phyloP scores from a whole-genome alignment of 2,888 invertebrate genomes.

The Mesorhabditis spiculigera region DNA sequence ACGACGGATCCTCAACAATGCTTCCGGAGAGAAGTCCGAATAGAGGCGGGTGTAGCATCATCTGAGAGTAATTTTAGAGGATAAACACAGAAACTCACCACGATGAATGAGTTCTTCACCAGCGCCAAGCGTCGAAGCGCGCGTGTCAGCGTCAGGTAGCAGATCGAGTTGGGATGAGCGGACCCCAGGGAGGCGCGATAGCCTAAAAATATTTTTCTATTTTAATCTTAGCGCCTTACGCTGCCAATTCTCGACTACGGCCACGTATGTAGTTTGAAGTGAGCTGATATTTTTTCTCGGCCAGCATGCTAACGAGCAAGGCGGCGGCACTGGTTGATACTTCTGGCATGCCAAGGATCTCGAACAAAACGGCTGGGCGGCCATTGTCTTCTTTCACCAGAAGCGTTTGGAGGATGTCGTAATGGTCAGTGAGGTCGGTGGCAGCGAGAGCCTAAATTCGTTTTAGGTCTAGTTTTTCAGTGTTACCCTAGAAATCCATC shows the following conservation, averaged over 20 bases:
- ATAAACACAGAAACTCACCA: background rate
- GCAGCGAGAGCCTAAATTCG: no score
- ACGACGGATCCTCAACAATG: background rate
- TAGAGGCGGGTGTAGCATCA: constrained; percentile 43
- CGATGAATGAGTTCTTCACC: background rate
- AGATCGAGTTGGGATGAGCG: background rate
- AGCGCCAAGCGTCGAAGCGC: background rate
- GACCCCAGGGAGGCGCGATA: background rate
- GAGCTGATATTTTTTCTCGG: background rate
- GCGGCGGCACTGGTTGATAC: background rate
- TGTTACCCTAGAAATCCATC: no score
- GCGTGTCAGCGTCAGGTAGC: background rate
- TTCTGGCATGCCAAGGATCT: background rate
- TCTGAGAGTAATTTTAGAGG: constrained; percentile 21
- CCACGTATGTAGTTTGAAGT: background rate
- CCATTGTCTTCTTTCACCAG: no score
- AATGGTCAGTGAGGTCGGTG: no score
- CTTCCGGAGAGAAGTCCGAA: constrained; percentile 35
- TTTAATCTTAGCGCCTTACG: background rate
- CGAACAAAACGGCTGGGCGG: background rate
- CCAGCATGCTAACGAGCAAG: background rate
- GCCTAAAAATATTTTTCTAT: background rate
- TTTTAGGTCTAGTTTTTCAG: no score
- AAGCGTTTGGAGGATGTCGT: no score
- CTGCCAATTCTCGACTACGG: background rate